A percentile compares a stretch with the other conserved stretches of the same genome.
Evolutionary conservation across 2,888 invertebrate species (phyloP).

Genomic region (Megalurothrips usitatus): DNA sequence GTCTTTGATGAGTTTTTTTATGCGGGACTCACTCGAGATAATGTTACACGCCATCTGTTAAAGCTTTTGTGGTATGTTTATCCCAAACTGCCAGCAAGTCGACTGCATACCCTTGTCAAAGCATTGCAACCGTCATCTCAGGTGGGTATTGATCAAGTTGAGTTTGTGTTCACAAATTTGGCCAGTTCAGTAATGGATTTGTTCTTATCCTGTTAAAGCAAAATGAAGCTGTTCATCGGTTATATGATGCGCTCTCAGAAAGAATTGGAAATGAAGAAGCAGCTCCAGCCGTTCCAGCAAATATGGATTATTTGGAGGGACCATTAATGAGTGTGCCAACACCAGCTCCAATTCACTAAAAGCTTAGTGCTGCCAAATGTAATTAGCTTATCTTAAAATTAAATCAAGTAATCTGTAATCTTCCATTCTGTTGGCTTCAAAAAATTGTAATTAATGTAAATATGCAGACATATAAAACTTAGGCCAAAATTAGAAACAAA

Average conservation of each 20-base stretch:
- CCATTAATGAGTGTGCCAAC: conserved; percentile 81
- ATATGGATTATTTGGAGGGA: conserved; percentile 72
- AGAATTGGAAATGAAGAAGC: conserved; percentile 71
- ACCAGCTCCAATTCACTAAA: conserved; percentile 64
- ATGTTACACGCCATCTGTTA: conserved; percentile 84
- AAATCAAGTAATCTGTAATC: background rate
- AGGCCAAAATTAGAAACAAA: background rate
- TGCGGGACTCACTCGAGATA: conserved; percentile 81
- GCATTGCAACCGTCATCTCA: conserved; percentile 60
- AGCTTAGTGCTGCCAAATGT: background rate
- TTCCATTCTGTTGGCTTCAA: background rate
- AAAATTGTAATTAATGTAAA: background rate
- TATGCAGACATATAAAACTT: background rate
- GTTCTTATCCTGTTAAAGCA: conserved; percentile 53
- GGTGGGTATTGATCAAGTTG: conserved; percentile 41
- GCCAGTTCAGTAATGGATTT: background rate
- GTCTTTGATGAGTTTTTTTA: conserved; percentile 95
- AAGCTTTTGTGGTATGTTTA: conserved; percentile 89
- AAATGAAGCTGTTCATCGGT: conserved; percentile 75
- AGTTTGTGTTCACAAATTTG: conserved; percentile 5
- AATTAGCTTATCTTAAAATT: background rate
- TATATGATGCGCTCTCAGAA: conserved; percentile 72
- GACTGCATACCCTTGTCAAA: conserved; percentile 76
- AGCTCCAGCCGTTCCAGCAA: conserved; percentile 54
- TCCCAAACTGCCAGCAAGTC: conserved; percentile 71